Evolutionary conservation across 1,140 invertebrate species (phyloP), one percentile per base, ranked within the genome.

Genomic region (Acromyrmex charruanus): DNA sequence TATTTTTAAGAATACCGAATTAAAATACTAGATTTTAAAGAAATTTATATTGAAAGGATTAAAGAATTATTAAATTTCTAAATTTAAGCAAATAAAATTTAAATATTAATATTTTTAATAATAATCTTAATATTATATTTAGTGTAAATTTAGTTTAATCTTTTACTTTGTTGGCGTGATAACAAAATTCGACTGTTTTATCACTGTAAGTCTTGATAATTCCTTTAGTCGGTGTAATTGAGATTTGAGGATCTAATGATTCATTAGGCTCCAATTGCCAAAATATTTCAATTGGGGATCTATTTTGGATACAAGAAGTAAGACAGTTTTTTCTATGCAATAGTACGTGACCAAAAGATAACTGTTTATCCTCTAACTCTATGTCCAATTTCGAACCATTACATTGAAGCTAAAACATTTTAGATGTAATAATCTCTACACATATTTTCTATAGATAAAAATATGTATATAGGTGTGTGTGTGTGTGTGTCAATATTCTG

Each of bases 341-440:
- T 4, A 94, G 79, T 14, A 92, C 66, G 65, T 86, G 77, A 31
- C 82, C 91, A 28, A 94, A 93, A 16, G 72, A 74, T 10, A 95
- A n/a, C n/a, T 85, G 68, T 58, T 91, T 93, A 12, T 77, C 61
- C 0, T 92, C 89, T 14, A 94, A 18, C 21, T 92, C 87, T 18
- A 95, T 75, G 7, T 94, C 88, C 51, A 93, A 63, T 63, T 92
- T 91, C 0, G 88, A 63, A 0, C 94, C 94, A 14, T 82, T 86
- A 44, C 87, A 69, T 69, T 66, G 77, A 5, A 94, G 49, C 92
- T 93, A 39, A 59, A 88, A 84, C 49, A 80, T 68, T n/a, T 18
- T 0, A 7, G 5, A 14, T 59, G 75, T 71, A 10, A 39, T 39
- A 71, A 55, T 75, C 10, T 53, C 5, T 58, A 25, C 16, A 63